These are phyloP conservation scores for Phoxinus phoxinus DNA, from an alignment of 2,113 vertebrate species.

Conservation along the genomic window DNA sequence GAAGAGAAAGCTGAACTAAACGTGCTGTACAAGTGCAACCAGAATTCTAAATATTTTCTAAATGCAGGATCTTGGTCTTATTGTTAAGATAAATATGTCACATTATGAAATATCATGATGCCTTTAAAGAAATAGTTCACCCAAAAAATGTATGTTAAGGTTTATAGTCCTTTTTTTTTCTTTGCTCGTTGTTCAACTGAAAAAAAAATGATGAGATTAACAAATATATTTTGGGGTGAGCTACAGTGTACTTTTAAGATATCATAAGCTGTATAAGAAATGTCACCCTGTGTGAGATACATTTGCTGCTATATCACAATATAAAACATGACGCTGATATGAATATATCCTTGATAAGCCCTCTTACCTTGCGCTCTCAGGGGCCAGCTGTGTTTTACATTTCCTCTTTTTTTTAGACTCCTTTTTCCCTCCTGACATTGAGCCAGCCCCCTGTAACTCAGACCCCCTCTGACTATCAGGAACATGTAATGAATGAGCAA, in stretches of 20 bases:
- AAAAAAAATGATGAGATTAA: too few species aligned
- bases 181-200: too few species aligned
- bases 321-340: not conserved
- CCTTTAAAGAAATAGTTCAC: not conserved
- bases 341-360: conserved; percentile 27
- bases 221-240: too few species aligned
- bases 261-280: not conserved
- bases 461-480: conserved; percentile 93
- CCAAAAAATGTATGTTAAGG: not conserved
- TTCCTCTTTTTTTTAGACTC: conserved; percentile 97
- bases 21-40: not conserved
- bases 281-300: not conserved
- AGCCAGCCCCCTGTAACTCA: conserved; percentile 86
- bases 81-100: not conserved
- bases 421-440: conserved; percentile 90
- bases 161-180: not conserved
- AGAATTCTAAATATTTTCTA: not conserved
- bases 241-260: too few species aligned
- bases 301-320: not conserved
- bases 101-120: not conserved
- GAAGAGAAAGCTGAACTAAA: conserved; percentile 16
- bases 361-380: conserved; percentile 90
- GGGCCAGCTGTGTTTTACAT: conserved; percentile 84
- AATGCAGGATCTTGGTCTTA: not conserved
- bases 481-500: conserved; percentile 81